These are phyloP conservation scores for Drosophila santomea DNA, from an alignment of 1,140 invertebrate genomes.

Conservation along the genomic window DNA sequence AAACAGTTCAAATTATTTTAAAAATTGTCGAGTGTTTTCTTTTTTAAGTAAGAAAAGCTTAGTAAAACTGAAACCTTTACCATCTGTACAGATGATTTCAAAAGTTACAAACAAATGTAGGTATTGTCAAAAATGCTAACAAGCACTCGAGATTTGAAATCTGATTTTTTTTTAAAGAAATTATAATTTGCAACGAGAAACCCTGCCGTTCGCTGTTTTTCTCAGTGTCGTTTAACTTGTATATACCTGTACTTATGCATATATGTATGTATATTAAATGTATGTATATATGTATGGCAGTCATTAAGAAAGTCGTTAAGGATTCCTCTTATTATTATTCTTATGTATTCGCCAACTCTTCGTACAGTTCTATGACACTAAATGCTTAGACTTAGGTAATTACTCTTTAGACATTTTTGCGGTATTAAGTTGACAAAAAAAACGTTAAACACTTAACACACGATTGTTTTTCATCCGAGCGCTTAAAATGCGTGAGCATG, in stretches of 20 bases:
- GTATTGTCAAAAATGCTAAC: no score
- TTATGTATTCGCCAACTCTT: slow-evolving; percentile 39
- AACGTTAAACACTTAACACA: slow-evolving; percentile 40
- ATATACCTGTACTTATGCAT: slow-evolving; percentile 25
- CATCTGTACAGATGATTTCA: no score
- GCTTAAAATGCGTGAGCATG: slow-evolving; percentile 43
- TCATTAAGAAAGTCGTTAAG: slow-evolving; percentile 82
- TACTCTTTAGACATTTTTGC: slow-evolving; percentile 30
- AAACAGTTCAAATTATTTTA: no score
- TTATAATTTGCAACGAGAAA: background rate
- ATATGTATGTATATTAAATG: slow-evolving; percentile 40
- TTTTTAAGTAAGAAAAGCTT: no score
- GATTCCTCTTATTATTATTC: slow-evolving; percentile 63
- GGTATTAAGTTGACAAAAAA: slow-evolving; percentile 32
- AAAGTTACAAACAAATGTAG: no score
- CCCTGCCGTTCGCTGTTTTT: slow-evolving; percentile 10
- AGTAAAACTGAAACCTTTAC: no score
- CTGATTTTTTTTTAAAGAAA: no score
- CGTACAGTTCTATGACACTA: slow-evolving; percentile 66
- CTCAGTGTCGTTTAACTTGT: slow-evolving; percentile 17
- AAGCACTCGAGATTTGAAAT: no score
- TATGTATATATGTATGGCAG: slow-evolving; percentile 72
- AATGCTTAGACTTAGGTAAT: slow-evolving; percentile 55
- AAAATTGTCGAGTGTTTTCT: no score
- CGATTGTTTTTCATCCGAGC: slow-evolving; percentile 36